Evolutionary conservation across 2,888 invertebrate species (phyloP), one percentile per base, ranked within the genome.

Genomic region (Argyra leucocephala): DNA sequence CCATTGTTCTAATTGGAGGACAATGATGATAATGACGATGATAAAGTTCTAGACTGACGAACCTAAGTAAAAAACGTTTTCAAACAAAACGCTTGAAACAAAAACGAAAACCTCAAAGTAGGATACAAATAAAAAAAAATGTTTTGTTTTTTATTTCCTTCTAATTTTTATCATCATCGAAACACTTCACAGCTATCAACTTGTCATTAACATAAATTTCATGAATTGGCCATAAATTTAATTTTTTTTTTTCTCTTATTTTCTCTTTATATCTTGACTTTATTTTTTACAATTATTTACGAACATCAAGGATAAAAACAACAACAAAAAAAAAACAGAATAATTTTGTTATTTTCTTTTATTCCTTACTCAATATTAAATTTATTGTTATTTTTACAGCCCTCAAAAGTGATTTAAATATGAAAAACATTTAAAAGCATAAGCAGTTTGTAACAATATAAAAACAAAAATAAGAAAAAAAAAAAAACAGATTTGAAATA

Each of bases 111-210:
- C 31, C 31, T 10, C 31, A 31, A 31, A 31, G 12, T 6, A 26
- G n/a, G n/a, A n/a, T n/a, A 7, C 31, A 31, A 31, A 10, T 10
- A 31, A 31, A 31, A 31, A 31, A 31, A 10, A 10, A 31, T 31
- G 31, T 37, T 37, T 15, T 48, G 12, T 48, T 18, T 48, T 48
- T 48, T 48, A 48, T 48, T 48, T 48, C 15, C 48, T 12, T n/a
- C 48, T 48, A 48, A 48, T 48, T 48, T 48, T 48, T 48, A 48
- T 48, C 48, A 48, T 48, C 48, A 48, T 48, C 15, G 48, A 48
- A 48, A 48, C 48, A 48, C 48, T 48, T 48, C 48, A 48, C 48
- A 48, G 48, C 48, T 48, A 48, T 48, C 48, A 48, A 48, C 48
- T 48, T 48, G 48, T 48, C 48, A 48, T 48, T 48, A 48, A 48